Conservation (phyloP, 2,113 vertebrate genomes). For the Xyliphius kryptos region DNA sequence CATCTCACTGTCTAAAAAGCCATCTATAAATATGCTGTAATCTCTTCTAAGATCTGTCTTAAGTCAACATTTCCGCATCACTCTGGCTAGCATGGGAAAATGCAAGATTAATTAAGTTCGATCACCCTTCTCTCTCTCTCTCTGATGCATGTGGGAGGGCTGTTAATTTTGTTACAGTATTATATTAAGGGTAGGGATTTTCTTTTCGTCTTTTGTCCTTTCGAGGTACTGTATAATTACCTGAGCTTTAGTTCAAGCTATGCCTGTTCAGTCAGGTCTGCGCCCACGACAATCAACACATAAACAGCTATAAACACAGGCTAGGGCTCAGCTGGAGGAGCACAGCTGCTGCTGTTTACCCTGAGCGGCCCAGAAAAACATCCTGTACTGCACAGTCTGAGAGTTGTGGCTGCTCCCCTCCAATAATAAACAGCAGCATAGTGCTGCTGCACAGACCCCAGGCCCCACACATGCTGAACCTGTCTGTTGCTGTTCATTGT, state of each 20-base stretch:
- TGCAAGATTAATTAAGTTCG: slow-evolving; percentile 8
- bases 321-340: slow-evolving; percentile 65
- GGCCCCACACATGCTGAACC: slow-evolving; percentile 57
- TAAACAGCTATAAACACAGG: slow-evolving; percentile 54
- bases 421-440: slow-evolving; percentile 67
- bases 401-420: slow-evolving; percentile 57
- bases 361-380: slow-evolving; percentile 69
- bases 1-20: too few species aligned
- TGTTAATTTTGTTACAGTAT: slow-evolving; percentile 21
- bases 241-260: slow-evolving; percentile 55
- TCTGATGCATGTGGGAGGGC: slow-evolving; percentile 22
- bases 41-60: slow-evolving; percentile 55
- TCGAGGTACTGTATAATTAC: slow-evolving; percentile 63
- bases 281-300: slow-evolving; percentile 50
- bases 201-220: slow-evolving; percentile 44
- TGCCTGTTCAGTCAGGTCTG: slow-evolving; percentile 58
- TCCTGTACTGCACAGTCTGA: slow-evolving; percentile 71
- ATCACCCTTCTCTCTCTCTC: slow-evolving; percentile 1
- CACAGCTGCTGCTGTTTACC: slow-evolving; percentile 77
- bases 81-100: slow-evolving; percentile 55
- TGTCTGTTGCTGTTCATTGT: too few species aligned
- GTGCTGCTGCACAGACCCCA: slow-evolving; percentile 57
- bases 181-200: slow-evolving; percentile 30
- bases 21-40: slow-evolving; percentile 62
- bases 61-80: slow-evolving; percentile 66